Base-by-base conservation (phyloP, 1,140 invertebrate species). In the Drosophila micromelanica region DNA sequence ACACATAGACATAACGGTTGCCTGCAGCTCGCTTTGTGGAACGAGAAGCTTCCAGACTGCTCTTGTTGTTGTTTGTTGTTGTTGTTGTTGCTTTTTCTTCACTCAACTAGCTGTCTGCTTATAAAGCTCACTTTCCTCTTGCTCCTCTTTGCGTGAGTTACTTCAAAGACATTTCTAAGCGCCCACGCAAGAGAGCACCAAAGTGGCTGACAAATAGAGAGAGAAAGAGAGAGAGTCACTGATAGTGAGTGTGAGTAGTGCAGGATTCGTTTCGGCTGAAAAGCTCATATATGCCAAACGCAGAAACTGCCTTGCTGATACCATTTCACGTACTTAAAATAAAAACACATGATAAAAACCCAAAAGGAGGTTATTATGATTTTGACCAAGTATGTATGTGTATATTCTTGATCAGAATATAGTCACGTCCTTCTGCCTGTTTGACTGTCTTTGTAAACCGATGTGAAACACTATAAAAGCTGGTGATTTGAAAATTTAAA, bases 271-370 rank as follows among this genome's bases (percentile, higher is more conserved):
- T 6, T 5, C 20, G 57, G 40, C 56, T 38, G n/a, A 15, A 69
- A 61, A 51, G 54, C 74, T 81, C 64, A 78, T 49, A 52, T 82
- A 52, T 82, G 79, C 57, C 70, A 81, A 70, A 75, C 79, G 65
- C 52, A 73, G 54, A 13, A 23, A 48, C 48, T 61, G 38, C 55
- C 45, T 48, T 48, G 45, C 45, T 48, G n/a, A n/a, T n/a, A n/a
- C n/a, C n/a, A n/a, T n/a, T n/a, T n/a, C n/a, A n/a, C n/a, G n/a
- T n/a, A n/a, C n/a, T n/a, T n/a, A n/a, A n/a, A n/a, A n/a, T n/a
- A n/a, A n/a, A n/a, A n/a, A n/a, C n/a, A n/a, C n/a, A n/a, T n/a
- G n/a, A n/a, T n/a, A n/a, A n/a, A n/a, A n/a, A 8, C 0, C 7
- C 0, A 8, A 2, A 35, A 9, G 7, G 9, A 35, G 32, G 32